Conservation (phyloP, 2,888 invertebrate genomes). For the Neoascia interrupta region DNA sequence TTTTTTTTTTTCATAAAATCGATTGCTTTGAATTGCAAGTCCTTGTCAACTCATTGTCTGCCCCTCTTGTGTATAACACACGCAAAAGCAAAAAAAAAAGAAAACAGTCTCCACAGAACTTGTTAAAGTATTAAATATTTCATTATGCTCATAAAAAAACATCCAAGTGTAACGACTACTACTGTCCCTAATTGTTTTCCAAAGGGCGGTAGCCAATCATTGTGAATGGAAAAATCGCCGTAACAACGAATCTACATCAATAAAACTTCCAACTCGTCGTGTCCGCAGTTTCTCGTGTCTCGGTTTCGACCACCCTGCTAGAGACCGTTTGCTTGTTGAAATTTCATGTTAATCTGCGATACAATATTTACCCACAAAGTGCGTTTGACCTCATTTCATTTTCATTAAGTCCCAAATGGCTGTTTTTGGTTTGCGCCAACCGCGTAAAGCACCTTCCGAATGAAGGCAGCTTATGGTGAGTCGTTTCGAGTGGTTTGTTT, state of each 20-base stretch:
- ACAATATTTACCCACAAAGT: constrained; percentile 46
- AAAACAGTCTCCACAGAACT: not conserved
- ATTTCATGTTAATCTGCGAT: constrained; percentile 31
- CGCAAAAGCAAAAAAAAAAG: not conserved
- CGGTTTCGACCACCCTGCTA: too few relatives aligned
- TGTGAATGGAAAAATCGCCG: constrained; percentile 1
- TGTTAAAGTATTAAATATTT: not conserved
- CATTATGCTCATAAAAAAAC: not conserved
- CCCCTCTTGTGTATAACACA: too few relatives aligned
- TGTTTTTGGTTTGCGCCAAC: not conserved
- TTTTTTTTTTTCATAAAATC: too few relatives aligned
- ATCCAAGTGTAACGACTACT: not conserved
- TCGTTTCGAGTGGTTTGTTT: not conserved
- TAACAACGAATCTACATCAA: not conserved
- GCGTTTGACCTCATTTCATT: constrained; percentile 45
- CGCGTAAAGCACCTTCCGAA: too few relatives aligned
- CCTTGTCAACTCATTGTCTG: not conserved
- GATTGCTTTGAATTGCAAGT: not conserved
- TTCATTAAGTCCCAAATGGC: not conserved
- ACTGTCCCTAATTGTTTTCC: constrained; percentile 14
- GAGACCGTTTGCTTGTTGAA: constrained; percentile 14
- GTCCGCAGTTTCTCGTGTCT: too few relatives aligned
- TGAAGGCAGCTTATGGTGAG: too few relatives aligned
- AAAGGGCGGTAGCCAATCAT: not conserved
- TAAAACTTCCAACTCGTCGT: not conserved